A percentile compares a stretch with the other conserved stretches of the same genome.
Evolutionary conservation across 2,888 invertebrate species (phyloP).

Genomic region (Brachyopa scutellaris): DNA sequence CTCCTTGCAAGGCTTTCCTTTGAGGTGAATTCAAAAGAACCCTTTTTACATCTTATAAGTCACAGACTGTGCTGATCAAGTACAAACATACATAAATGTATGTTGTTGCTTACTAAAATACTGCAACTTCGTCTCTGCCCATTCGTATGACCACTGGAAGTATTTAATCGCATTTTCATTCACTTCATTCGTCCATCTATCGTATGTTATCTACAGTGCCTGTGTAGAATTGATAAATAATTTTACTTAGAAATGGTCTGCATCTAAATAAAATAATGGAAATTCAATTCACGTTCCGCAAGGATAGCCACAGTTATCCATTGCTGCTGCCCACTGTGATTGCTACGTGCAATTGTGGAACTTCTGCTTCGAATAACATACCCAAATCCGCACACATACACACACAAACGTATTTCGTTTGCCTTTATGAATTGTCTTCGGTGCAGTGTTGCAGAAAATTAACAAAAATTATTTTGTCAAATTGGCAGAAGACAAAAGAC

Average conservation of each 20-base stretch:
- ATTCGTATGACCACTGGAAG: slow-evolving; percentile 25
- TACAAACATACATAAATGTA: too few relatives aligned
- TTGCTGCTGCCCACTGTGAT: slow-evolving; percentile 1
- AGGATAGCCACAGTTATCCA: background rate
- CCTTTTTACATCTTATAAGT: background rate
- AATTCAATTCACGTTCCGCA: slow-evolving; percentile 20
- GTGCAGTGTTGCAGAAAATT: slow-evolving; percentile 4
- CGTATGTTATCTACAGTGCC: too few relatives aligned
- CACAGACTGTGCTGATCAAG: slow-evolving; percentile 1
- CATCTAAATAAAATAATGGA: background rate
- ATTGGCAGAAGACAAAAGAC: too few relatives aligned
- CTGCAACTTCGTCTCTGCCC: too few relatives aligned
- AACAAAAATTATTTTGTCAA: background rate
- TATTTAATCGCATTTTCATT: slow-evolving; percentile 32
- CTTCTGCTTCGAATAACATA: background rate
- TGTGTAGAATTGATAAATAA: slow-evolving; percentile 16
- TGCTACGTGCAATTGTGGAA: background rate
- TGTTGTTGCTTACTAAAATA: too few relatives aligned
- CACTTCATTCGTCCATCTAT: slow-evolving; percentile 1
- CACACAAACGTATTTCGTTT: too few relatives aligned
- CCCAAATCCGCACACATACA: too few relatives aligned
- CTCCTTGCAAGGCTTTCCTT: too few relatives aligned
- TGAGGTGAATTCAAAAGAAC: too few relatives aligned
- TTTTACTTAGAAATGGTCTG: slow-evolving; percentile 1
- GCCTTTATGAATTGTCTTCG: background rate